These are phyloP conservation scores for Cephus sareptanus DNA, from an alignment of 2,888 invertebrate species.

Conservation along the genomic window DNA sequence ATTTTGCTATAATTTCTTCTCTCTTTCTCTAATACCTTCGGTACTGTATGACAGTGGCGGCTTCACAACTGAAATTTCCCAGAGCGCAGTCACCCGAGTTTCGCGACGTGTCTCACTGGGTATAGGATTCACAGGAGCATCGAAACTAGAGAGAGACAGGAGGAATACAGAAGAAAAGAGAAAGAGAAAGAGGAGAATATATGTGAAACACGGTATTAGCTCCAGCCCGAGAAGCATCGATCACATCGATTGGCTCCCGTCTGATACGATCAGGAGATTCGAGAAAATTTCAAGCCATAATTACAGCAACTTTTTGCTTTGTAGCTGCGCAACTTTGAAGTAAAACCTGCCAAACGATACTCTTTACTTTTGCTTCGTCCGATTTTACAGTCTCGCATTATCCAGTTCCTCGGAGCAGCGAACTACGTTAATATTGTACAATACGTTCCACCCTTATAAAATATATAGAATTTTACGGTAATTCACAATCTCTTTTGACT, in stretches of 20 bases:
- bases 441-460: background rate
- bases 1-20: background rate
- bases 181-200: background rate
- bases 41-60: background rate
- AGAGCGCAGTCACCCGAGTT: background rate
- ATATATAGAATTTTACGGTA: background rate
- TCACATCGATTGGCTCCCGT: background rate
- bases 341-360: background rate
- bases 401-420: background rate
- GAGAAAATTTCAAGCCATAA: conserved; percentile 13
- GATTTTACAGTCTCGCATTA: background rate
- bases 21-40: background rate
- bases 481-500: conserved; percentile 6
- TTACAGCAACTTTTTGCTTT: conserved; percentile 10
- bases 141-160: background rate
- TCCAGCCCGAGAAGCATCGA: background rate
- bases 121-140: background rate
- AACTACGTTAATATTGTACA: background rate
- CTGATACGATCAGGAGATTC: background rate
- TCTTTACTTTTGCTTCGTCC: background rate
- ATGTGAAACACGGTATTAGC: background rate
- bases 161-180: background rate
- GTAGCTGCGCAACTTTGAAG: background rate
- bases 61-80: background rate
- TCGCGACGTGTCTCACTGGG: background rate